These are phyloP conservation scores for Haemorhous mexicanus DNA, from an alignment of 2,113 vertebrate species.

Conservation along the genomic window DNA sequence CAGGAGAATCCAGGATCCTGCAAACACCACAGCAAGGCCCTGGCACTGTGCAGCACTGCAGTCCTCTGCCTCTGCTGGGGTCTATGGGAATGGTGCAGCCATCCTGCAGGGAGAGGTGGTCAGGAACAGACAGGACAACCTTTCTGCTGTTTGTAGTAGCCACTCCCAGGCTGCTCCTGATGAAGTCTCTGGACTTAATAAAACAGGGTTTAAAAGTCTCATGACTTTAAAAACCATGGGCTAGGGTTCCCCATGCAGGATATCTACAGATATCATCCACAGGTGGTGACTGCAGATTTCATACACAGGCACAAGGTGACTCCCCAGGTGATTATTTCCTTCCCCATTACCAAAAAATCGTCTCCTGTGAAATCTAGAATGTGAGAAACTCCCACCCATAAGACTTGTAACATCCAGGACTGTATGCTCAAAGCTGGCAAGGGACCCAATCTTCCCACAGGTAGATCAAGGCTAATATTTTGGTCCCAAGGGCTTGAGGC, in stretches of 20 bases:
- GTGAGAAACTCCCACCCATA: neutral
- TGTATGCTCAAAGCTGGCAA: neutral
- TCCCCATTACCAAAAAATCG: neutral
- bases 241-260: neutral
- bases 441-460: neutral
- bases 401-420: accelerated
- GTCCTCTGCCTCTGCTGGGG: neutral
- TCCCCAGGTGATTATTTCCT: neutral
- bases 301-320: neutral
- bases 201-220: too few species aligned
- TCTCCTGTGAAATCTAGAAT: neutral
- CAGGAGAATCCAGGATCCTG: neutral
- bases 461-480: neutral
- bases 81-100: neutral
- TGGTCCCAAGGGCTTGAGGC: neutral
- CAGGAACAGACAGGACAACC: neutral
- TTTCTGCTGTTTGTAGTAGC: neutral
- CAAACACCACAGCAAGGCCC: neutral
- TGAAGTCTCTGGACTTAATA: neutral
- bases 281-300: neutral
- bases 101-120: neutral
- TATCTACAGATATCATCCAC: neutral
- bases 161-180: neutral
- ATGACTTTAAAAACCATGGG: too few species aligned
- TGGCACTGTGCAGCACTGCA: accelerated